Percentiles rank a stretch among this genome's conserved stretches.
Evolutionary conservation across 2,113 vertebrate species (phyloP).

Genomic region (Lepisosteus oculatus): DNA sequence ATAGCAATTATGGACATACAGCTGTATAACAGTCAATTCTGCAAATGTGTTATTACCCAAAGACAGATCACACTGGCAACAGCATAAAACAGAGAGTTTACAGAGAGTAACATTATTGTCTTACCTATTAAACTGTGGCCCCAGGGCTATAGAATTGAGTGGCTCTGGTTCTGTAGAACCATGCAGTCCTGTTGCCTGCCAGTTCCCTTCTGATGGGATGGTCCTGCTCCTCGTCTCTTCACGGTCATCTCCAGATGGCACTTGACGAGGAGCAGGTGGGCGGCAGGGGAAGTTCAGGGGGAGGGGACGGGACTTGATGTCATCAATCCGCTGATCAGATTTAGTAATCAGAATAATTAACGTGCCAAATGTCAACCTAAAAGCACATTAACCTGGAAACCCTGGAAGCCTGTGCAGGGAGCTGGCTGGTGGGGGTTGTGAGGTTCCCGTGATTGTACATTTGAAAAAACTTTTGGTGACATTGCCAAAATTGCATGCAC

Average conservation of each 20-base stretch:
- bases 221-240: not conserved
- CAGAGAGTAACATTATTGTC: not conserved
- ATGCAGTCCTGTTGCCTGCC: not conserved
- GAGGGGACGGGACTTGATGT: not conserved
- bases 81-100: not conserved
- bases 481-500: too few species aligned
- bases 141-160: not conserved
- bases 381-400: not conserved
- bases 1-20: not conserved
- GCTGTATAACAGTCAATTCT: too few species aligned
- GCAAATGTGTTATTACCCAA: too few species aligned
- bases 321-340: not conserved
- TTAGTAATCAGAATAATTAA: not conserved
- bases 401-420: too few species aligned
- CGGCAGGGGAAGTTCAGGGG: too few species aligned
- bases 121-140: not conserved
- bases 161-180: not conserved
- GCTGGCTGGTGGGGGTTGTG: too few species aligned
- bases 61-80: too few species aligned
- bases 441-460: too few species aligned
- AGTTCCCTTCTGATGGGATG: not conserved
- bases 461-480: too few species aligned
- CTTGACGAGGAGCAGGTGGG: not conserved
- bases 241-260: constrained; percentile 2
- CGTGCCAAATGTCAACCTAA: not conserved